Conservation (phyloP, 2,888 invertebrate species). For the Drosophila gaucha region DNA sequence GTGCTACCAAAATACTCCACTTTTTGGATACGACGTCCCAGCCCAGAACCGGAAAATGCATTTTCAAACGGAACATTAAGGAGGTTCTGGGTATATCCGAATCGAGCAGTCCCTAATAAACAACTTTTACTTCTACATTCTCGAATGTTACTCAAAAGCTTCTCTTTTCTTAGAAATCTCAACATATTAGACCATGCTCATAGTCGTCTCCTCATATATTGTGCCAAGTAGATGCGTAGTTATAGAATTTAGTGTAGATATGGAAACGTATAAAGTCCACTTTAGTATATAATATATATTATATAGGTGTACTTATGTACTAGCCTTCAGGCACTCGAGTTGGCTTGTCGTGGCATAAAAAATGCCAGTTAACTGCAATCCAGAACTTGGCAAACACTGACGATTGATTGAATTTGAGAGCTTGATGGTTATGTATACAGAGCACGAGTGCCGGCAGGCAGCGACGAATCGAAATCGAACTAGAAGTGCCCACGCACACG, state of each 20-base stretch:
- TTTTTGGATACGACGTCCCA: too few relatives aligned
- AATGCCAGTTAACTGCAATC: conserved; percentile 35
- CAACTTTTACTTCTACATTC: too few relatives aligned
- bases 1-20: too few relatives aligned
- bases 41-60: too few relatives aligned
- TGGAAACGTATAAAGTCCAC: background rate
- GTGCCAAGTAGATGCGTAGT: background rate
- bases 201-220: too few relatives aligned
- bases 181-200: too few relatives aligned
- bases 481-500: conserved; percentile 1
- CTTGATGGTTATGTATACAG: conserved; percentile 7
- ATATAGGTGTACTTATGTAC: conserved; percentile 3
- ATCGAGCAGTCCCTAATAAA: too few relatives aligned
- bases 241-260: background rate
- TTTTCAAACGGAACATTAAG: too few relatives aligned
- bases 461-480: conserved; percentile 5
- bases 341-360: conserved; percentile 33
- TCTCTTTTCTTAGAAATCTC: too few relatives aligned
- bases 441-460: background rate
- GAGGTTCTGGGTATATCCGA: too few relatives aligned
- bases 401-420: conserved; percentile 16
- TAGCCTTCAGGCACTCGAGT: conserved; percentile 35
- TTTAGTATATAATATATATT: background rate
- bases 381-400: conserved; percentile 44
- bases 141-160: too few relatives aligned